Conservation (phyloP, 2,797 vertebrate genomes). For the Columba guinea region DNA sequence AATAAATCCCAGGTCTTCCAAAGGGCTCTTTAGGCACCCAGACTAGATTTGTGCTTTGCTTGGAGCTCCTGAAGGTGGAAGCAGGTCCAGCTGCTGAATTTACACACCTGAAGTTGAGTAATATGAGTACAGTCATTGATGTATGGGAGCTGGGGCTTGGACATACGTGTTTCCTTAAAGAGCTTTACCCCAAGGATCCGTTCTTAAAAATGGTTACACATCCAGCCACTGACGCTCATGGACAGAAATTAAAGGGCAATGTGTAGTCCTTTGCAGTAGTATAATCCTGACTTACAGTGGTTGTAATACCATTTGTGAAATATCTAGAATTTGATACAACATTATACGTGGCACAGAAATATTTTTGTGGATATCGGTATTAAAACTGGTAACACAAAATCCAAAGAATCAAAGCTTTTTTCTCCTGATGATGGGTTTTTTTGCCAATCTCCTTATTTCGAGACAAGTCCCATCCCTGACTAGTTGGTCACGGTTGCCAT, state of each 20-base stretch:
- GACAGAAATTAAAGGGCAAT: fast-evolving
- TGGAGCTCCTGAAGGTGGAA: not conserved
- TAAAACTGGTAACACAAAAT: not conserved
- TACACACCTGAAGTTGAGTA: not conserved
- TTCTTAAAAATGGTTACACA: not conserved
- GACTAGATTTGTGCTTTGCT: not conserved
- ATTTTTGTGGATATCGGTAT: not conserved
- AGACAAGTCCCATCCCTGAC: not conserved
- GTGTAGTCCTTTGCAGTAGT: not conserved
- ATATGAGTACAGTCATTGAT: not conserved
- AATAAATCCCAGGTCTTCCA: not conserved
- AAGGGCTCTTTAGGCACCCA: not conserved
- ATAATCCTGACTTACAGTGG: not conserved
- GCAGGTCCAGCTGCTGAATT: not conserved
- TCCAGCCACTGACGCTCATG: fast-evolving
- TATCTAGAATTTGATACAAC: not conserved
- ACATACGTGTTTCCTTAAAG: not conserved
- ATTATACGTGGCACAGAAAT: not conserved
- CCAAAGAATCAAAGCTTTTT: not conserved
- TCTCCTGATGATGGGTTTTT: not conserved
- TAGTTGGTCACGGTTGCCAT: not conserved
- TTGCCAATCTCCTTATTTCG: not conserved
- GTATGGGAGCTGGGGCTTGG: not conserved
- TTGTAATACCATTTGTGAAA: not conserved
- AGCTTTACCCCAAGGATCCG: not conserved